A percentile compares a stretch with the other conserved stretches of the same genome.
Evolutionary conservation across 2,797 vertebrate genomes (phyloP).

Genomic region (Oceanodroma leucorhoa): DNA sequence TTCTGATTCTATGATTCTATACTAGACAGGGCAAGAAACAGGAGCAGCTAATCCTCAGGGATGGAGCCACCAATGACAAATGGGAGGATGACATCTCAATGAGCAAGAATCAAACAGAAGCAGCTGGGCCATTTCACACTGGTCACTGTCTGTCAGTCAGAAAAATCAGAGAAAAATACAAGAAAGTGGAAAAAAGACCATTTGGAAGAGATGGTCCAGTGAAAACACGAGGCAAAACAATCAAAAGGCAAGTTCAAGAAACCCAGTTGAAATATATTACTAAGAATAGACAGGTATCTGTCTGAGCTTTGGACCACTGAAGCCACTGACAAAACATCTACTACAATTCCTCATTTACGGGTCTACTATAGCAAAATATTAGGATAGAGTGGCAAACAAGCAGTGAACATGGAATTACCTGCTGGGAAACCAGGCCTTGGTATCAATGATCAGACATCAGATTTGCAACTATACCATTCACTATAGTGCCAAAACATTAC

Average conservation of each 20-base stretch:
- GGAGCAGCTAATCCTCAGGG: background rate
- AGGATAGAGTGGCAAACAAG: conserved; percentile 26
- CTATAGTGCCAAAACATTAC: background rate
- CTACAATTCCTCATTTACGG: background rate
- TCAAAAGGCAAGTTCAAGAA: background rate
- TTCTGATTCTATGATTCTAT: background rate
- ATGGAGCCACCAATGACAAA: background rate
- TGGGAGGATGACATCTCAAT: background rate
- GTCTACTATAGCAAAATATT: background rate
- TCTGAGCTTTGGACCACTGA: background rate
- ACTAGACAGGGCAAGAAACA: background rate
- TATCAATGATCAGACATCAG: background rate
- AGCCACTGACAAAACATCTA: background rate
- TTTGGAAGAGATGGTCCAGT: background rate
- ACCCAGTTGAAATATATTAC: background rate
- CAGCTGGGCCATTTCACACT: background rate
- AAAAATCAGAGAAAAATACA: background rate
- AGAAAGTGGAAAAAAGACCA: background rate
- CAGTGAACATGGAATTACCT: background rate
- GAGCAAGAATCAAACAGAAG: background rate
- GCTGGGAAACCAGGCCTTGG: background rate
- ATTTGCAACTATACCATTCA: background rate
- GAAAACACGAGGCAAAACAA: background rate
- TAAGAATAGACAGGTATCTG: background rate
- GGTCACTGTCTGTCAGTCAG: background rate